These are phyloP conservation scores for Chrysomela aeneicollis DNA, from an alignment of 2,888 invertebrate species.

Conservation along the genomic window DNA sequence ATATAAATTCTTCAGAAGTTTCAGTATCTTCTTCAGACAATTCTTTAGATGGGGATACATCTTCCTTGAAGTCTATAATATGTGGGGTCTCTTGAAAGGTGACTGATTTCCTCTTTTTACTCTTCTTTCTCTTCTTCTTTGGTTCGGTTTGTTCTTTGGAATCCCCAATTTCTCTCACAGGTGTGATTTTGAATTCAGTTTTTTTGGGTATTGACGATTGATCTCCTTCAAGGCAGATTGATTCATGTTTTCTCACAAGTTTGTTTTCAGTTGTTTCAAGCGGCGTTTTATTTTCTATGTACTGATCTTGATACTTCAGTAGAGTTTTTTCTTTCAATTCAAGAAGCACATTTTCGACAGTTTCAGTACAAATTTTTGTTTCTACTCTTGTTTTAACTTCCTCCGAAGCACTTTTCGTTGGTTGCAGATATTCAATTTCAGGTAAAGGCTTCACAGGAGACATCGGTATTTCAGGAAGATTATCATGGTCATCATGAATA, in stretches of 20 bases:
- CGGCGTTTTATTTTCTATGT: not conserved
- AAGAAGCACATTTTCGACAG: constrained; percentile 12
- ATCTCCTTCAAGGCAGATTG: not conserved
- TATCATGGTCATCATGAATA: not conserved
- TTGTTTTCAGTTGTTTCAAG: not conserved
- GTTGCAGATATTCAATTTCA: constrained; percentile 36
- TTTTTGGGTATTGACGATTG: not conserved
- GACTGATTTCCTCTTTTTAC: constrained; percentile 54
- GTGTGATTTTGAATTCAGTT: constrained; percentile 1
- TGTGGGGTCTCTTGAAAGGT: constrained; percentile 55
- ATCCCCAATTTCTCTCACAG: constrained; percentile 19
- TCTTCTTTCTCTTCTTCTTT: constrained; percentile 40
- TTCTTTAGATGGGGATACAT: constrained; percentile 23
- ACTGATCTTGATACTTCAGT: constrained; percentile 27
- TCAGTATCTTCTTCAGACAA: constrained; percentile 43
- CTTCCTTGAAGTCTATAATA: constrained; percentile 46
- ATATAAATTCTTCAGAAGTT: constrained; percentile 49
- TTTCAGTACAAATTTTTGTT: constrained; percentile 10
- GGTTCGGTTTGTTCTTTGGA: constrained; percentile 22
- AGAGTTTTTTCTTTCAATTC: constrained; percentile 33
- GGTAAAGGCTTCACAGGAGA: constrained; percentile 37
- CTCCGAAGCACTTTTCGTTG: constrained; percentile 16
- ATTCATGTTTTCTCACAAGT: constrained; percentile 14
- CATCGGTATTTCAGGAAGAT: constrained; percentile 24
- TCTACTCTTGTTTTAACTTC: not conserved